These are phyloP conservation scores for Etheostoma perlongum DNA, from an alignment of 2,797 vertebrate genomes.

Conservation along the genomic window DNA sequence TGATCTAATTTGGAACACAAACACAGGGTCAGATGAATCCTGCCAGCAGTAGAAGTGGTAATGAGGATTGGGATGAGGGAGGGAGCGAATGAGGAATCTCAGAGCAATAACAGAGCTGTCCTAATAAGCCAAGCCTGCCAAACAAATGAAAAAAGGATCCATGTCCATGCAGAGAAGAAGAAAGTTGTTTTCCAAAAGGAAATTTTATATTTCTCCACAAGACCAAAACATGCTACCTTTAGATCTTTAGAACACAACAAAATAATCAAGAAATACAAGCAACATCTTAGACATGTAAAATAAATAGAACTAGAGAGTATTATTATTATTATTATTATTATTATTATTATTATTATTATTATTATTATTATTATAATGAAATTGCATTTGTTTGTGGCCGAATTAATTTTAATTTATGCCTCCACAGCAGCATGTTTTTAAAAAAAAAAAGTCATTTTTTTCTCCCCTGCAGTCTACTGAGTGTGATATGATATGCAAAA, in stretches of 20 bases:
- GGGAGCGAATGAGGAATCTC: slow-evolving; percentile 40
- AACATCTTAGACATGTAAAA: slow-evolving; percentile 13
- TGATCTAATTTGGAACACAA: slow-evolving; percentile 72
- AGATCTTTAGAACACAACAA: slow-evolving; percentile 17
- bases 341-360: too few species aligned
- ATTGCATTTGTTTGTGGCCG: slow-evolving; percentile 44
- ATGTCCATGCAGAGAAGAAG: slow-evolving; percentile 3
- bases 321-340: background rate
- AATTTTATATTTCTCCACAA: slow-evolving; percentile 25
- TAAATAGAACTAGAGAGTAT: slow-evolving; percentile 5
- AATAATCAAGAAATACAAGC: slow-evolving; percentile 11
- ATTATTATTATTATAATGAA: background rate
- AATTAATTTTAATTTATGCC: slow-evolving; percentile 39
- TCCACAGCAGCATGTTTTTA: slow-evolving; percentile 8
- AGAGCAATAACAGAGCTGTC: slow-evolving; percentile 39
- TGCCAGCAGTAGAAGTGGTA: slow-evolving; percentile 56
- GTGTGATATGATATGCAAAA: slow-evolving; percentile 66
- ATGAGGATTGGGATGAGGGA: slow-evolving; percentile 62
- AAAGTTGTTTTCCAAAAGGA: slow-evolving; percentile 23
- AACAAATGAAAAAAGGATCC: slow-evolving; percentile 19
- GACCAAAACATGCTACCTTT: slow-evolving; percentile 24
- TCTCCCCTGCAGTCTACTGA: slow-evolving; percentile 56
- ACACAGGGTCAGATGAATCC: slow-evolving; percentile 57
- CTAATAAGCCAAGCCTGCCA: slow-evolving; percentile 7
- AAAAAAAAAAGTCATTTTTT: slow-evolving; percentile 20